A percentile compares a stretch with the other conserved stretches of the same genome.
Conservation (phyloP, 2,797 vertebrate genomes). For the Hybognathus amarus region DNA sequence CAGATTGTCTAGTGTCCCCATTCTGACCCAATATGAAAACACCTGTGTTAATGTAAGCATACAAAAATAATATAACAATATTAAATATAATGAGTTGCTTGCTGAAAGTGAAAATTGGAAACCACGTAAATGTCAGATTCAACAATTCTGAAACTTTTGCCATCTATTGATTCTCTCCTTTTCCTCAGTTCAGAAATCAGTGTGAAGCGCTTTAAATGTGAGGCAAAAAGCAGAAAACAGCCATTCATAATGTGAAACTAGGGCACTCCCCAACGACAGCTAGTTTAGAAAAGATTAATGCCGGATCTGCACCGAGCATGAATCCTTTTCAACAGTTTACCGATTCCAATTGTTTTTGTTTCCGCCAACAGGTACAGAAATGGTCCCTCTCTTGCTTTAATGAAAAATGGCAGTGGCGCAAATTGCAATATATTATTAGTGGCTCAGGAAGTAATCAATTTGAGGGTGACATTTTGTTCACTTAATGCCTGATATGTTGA, state of each 20-base stretch:
- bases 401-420: slow-evolving; percentile 1
- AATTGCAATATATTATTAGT: slow-evolving; percentile 1
- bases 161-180: slow-evolving; percentile 28
- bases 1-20: too few species aligned
- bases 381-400: background rate
- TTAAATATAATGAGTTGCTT: background rate
- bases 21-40: too few species aligned
- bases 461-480: slow-evolving; percentile 12
- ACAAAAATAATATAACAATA: background rate
- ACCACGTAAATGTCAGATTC: background rate
- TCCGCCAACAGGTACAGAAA: slow-evolving; percentile 15
- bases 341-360: slow-evolving; percentile 18
- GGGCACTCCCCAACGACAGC: slow-evolving; percentile 50
- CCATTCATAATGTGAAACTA: slow-evolving; percentile 50
- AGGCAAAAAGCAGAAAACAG: slow-evolving; percentile 40
- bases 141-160: background rate
- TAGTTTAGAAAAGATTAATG: slow-evolving; percentile 49
- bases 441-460: slow-evolving; percentile 13
- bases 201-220: slow-evolving; percentile 39
- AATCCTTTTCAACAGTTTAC: slow-evolving; percentile 17
- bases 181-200: slow-evolving; percentile 43
- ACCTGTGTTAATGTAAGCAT: too few species aligned
- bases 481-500: slow-evolving; percentile 18
- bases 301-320: background rate
- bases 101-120: background rate